Percentiles rank a stretch among this genome's conserved stretches.
Conservation (phyloP, 2,888 invertebrate species). For the Polia nebulosa region DNA sequence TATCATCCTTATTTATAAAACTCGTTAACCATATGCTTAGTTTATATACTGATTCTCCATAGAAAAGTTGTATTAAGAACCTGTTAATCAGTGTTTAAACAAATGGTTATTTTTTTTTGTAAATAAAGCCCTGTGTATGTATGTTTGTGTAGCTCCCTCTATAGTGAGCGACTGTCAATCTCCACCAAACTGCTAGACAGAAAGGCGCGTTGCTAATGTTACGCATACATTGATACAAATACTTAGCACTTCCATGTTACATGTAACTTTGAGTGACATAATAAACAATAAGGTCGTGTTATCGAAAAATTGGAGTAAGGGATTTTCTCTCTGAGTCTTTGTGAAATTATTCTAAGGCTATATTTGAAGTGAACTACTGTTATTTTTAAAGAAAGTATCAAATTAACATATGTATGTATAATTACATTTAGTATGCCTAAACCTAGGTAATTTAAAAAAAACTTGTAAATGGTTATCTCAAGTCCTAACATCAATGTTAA, state of each 20-base stretch:
- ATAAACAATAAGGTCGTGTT: slow-evolving; percentile 19
- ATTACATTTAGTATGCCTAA: too few relatives aligned
- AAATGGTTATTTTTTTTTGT: too few relatives aligned
- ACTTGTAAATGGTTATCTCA: neutral
- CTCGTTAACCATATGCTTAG: too few relatives aligned
- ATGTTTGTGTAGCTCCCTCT: slow-evolving; percentile 7
- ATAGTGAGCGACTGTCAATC: neutral
- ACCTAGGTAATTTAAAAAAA: too few relatives aligned
- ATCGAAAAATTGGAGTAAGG: neutral
- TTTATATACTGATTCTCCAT: too few relatives aligned
- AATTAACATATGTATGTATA: too few relatives aligned
- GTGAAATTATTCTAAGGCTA: neutral
- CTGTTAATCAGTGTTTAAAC: too few relatives aligned
- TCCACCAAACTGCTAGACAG: slow-evolving; percentile 40
- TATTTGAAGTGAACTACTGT: neutral
- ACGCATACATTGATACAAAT: slow-evolving; percentile 37
- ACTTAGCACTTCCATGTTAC: slow-evolving; percentile 46
- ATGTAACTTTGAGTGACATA: slow-evolving; percentile 27
- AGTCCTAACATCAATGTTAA: neutral
- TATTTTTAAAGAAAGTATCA: neutral
- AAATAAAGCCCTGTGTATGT: too few relatives aligned
- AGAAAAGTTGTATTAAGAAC: too few relatives aligned
- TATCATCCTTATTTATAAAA: too few relatives aligned
- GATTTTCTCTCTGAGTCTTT: neutral
- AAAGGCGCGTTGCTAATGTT: slow-evolving; percentile 42